Evolutionary conservation across 2,888 invertebrate genomes (phyloP), one percentile per base, ranked within the genome.

Genomic region (Spodoptera littoralis): DNA sequence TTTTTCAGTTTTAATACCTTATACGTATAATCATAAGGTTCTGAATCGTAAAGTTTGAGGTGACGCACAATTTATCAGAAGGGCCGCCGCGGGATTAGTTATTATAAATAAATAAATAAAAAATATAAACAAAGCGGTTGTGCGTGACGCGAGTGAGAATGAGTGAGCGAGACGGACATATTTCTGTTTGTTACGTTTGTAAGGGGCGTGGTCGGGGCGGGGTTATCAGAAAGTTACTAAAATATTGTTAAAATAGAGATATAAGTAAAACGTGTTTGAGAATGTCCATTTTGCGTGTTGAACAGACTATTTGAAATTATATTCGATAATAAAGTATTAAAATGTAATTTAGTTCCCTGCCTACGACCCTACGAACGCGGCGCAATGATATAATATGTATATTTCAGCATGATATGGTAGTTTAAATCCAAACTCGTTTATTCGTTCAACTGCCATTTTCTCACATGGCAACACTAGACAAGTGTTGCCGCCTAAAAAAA

Each of bases 81-180:
- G 50, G 59, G 70, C 61, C 65, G 65, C 60, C 75, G 70, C 76
- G 73, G 47, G 27, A 18, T 69, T 84, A 85, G 85, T 76, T 86
- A 83, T 84, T 49, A 74, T 75, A 78, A 82, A 82, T 77, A 80
- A 84, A 84, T 83, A 81, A 84, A 82, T 82, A 79, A 81, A 80
- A 79, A 81, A 83, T 82, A 82, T 79, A 76, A 77, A 73, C 62
- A 80, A 83, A 80, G 83, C 67, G 88, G 90, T 90, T 90, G 92
- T 91, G 91, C 88, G 89, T 90, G 90, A 70, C 62, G 81, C 67
- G 66, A 54, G 47, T 45, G 58, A 73, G 64, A n/a, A 49, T 49
- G 72, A 77, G 87, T 76, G 83, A 80, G 81, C 72, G 84, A 70
- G 83, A 79, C 63, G 61, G 56, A 41, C 59, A 73, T 64, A 62